Conservation (phyloP, 2,113 vertebrate genomes). For the Castor canadensis region DNA sequence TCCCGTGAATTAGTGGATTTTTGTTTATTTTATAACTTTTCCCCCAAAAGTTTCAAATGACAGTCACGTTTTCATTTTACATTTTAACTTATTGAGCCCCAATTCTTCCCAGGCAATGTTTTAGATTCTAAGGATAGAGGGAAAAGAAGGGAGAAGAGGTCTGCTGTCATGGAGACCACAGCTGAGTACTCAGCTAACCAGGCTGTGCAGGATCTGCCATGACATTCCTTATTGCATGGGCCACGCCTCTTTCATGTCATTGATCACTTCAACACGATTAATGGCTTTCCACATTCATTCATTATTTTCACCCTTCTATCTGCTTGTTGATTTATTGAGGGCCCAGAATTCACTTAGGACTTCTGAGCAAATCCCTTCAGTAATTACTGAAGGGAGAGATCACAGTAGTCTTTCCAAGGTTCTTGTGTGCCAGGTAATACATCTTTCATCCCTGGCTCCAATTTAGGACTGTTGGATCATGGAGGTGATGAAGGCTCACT, state of each 20-base stretch:
- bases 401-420: neutral
- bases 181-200: neutral
- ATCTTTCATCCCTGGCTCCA: neutral
- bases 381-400: neutral
- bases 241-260: neutral
- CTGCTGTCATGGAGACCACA: neutral
- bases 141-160: neutral
- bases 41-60: neutral
- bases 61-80: neutral
- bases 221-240: rapidly evolving
- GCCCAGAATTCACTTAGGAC: neutral
- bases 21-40: neutral
- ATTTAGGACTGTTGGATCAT: neutral
- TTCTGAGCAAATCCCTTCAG: neutral
- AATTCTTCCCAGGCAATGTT: neutral
- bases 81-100: neutral
- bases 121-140: neutral
- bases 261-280: too few relatives aligned
- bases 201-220: too few relatives aligned
- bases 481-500: neutral
- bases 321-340: neutral
- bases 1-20: neutral
- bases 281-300: neutral
- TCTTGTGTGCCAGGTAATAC: neutral
- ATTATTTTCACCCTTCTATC: neutral